Conservation (phyloP, 2,113 vertebrate species). For the Tachycineta bicolor region DNA sequence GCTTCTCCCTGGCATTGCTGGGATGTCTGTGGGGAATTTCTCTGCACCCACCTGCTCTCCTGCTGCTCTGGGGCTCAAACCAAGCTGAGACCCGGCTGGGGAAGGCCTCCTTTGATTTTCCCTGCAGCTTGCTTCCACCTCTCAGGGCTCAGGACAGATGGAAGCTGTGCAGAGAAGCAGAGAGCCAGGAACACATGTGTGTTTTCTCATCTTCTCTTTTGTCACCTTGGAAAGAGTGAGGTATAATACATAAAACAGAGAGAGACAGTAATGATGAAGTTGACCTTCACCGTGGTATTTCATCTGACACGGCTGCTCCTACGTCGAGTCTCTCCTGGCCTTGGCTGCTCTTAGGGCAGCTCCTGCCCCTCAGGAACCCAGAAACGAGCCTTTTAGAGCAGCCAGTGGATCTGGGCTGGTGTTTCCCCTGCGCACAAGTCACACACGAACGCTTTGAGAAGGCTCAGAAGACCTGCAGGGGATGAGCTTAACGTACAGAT, state of each 20-base stretch:
- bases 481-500: conserved; percentile 24
- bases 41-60: not conserved
- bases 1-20: not conserved
- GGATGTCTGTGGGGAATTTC: not conserved
- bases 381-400: not conserved
- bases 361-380: not conserved
- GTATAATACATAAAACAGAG: not conserved
- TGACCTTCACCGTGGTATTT: not conserved
- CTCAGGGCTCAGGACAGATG: not conserved
- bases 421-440: not conserved
- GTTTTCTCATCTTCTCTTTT: conserved; percentile 45
- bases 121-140: not conserved
- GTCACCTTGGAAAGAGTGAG: not conserved
- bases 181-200: not conserved
- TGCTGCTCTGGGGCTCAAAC: not conserved
- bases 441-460: not conserved
- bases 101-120: not conserved
- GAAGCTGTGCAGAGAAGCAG: not conserved
- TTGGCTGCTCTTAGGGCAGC: not conserved
- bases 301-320: not conserved
- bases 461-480: conserved; percentile 41
- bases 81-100: accelerated
- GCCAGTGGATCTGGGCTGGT: not conserved
- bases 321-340: not conserved
- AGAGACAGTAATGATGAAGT: not conserved